phyloP scores from a whole-genome alignment of 2,797 vertebrate genomes.

The Rallus crepitans region DNA sequence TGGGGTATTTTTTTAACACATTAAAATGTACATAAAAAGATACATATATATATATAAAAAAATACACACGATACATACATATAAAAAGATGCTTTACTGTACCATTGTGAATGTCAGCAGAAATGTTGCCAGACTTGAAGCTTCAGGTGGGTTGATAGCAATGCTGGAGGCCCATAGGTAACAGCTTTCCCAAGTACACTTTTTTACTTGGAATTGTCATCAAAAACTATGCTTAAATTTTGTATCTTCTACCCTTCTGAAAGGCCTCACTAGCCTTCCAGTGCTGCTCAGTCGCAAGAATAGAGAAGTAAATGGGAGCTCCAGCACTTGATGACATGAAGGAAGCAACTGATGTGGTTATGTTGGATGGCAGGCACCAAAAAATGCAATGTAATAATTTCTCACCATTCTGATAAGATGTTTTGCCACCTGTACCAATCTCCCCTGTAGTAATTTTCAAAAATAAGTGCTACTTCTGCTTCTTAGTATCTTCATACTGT shows the following conservation, averaged over 20 bases:
- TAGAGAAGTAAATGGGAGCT: not conserved
- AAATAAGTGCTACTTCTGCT: constrained; percentile 35
- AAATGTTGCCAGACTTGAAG: not conserved
- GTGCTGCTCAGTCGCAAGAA: not conserved
- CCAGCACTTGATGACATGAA: not conserved
- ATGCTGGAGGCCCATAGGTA: not conserved
- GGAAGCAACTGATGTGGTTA: not conserved
- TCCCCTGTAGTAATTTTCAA: not conserved
- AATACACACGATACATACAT: not conserved
- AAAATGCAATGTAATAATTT: not conserved
- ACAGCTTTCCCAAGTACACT: not conserved
- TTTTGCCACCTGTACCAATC: not conserved
- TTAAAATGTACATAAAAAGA: not conserved
- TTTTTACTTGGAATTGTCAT: not conserved
- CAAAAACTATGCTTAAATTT: not conserved
- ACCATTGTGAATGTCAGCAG: not conserved
- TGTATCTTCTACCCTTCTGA: not conserved
- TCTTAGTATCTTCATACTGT: constrained; percentile 44
- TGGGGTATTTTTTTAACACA: not conserved
- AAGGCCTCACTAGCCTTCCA: not conserved
- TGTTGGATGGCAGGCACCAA: not conserved
- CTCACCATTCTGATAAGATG: not conserved
- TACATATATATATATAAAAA: too few relatives aligned
- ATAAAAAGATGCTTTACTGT: not conserved
- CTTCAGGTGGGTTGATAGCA: not conserved